Evolutionary conservation across 1,140 invertebrate species (phyloP), one percentile per base, ranked within the genome.

Genomic region (Sesamia nonagrioides): DNA sequence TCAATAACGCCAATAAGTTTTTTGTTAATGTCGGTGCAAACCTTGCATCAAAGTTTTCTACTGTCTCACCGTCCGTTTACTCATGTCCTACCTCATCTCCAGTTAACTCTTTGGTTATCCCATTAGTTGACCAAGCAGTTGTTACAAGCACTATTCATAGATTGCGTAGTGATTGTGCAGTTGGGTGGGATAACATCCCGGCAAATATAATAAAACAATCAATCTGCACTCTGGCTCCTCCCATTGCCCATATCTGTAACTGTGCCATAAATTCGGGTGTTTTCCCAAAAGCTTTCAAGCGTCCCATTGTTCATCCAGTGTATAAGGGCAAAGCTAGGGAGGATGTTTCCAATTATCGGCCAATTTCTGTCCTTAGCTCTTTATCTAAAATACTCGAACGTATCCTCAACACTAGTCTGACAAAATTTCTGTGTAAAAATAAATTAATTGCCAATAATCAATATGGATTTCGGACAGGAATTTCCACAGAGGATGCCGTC

Each of bases 211-310:
- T 63, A 5, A 40, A 17, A 1, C 60, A 63, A 13, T 63, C 60
- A 1, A 63, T 6, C 7, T 18, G 6, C 8, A 9, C 3, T 9
- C 35, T 63, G n/a, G n/a, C 60, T 40, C 15, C 9, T 7, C 35
- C 37, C 1, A 63, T 63, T 8, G 35, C 60, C 7, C 60, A 63
- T 17, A 63, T 63, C 60, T 63, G 35, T 40, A 63, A 63, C 17
- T 9, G 33, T 8, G 37, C 60, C 0, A 63, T 63, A 0, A 13
- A 63, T 7, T 63, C 35, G 2, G 60, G 60, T 7, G 7, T 18
- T 7, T 42, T 63, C 15, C 60, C 60, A 8, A 18, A 63, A n/a
- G 60, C 37, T 42, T 63, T 63, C 1, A 63, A 63, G 15, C 37
- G 35, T 40, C 37, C 60, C 0, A 33, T 63, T 42, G 60, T 63